Conservation (phyloP, 2,113 vertebrate genomes). For the Meles meles region DNA sequence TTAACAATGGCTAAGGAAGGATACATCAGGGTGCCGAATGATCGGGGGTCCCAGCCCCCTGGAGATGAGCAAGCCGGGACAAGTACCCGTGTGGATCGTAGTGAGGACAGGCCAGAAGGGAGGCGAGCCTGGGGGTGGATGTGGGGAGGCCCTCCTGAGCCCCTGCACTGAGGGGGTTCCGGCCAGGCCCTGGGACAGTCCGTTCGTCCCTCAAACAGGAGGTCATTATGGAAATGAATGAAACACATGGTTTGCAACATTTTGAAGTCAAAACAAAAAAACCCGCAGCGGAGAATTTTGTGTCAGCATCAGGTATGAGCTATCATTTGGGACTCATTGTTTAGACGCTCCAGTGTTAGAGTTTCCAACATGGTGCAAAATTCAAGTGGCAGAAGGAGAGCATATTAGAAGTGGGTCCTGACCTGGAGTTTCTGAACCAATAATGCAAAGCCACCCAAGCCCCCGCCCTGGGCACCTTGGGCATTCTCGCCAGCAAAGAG, state of each 20-base stretch:
- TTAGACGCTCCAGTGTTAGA: neutral
- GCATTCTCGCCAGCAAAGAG: neutral
- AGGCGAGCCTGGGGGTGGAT: neutral
- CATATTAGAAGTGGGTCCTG: neutral
- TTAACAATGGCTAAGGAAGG: too few relatives aligned
- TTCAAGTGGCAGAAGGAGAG: neutral
- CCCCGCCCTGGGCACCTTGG: neutral
- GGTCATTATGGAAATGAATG: neutral
- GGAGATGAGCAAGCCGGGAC: neutral
- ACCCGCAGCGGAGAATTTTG: neutral
- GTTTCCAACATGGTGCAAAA: neutral
- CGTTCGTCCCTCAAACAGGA: neutral
- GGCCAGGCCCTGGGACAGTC: neutral
- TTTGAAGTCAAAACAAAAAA: neutral
- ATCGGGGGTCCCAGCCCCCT: neutral
- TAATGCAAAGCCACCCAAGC: rapidly evolving
- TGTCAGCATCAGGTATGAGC: neutral
- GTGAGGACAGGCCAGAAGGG: neutral
- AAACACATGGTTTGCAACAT: neutral
- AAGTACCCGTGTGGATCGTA: rapidly evolving
- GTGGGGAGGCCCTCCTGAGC: neutral
- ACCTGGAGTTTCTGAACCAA: neutral
- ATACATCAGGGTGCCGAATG: neutral
- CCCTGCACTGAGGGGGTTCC: too few relatives aligned
- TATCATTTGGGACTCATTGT: neutral